Conservation (phyloP, 2,888 invertebrate genomes). For the Hyles lineata region DNA sequence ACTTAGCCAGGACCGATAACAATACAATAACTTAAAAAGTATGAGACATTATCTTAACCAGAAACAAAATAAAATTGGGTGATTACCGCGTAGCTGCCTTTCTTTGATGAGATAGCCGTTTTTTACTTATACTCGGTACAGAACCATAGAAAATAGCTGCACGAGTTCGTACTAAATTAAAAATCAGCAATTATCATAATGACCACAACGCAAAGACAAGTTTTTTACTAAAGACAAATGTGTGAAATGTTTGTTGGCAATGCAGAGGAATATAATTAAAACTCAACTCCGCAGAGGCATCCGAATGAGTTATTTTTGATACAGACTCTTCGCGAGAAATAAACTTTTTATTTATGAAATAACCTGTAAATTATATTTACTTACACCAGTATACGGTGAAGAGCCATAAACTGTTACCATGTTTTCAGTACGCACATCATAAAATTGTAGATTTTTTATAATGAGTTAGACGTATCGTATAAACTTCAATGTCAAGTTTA, state of each 20-base stretch:
- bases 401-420: slow-evolving; percentile 9
- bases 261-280: slow-evolving; percentile 58
- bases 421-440: slow-evolving; percentile 13
- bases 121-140: not conserved
- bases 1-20: too few relatives aligned
- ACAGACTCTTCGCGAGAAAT: slow-evolving; percentile 41
- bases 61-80: too few relatives aligned
- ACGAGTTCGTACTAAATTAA: not conserved
- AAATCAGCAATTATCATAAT: slow-evolving; percentile 1
- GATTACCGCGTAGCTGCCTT: too few relatives aligned
- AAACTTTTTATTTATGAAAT: slow-evolving; percentile 1
- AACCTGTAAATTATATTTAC: slow-evolving; percentile 10
- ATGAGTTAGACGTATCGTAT: not conserved
- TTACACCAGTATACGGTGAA: not conserved
- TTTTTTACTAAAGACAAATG: slow-evolving; percentile 39
- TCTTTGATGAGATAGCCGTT: too few relatives aligned
- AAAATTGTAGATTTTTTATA: slow-evolving; percentile 16
- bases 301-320: slow-evolving; percentile 52
- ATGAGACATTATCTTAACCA: too few relatives aligned
- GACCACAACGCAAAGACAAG: not conserved
- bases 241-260: slow-evolving; percentile 52
- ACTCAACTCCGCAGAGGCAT: slow-evolving; percentile 43
- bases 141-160: not conserved
- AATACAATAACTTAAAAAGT: too few relatives aligned
- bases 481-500: slow-evolving; percentile 23